Evolutionary conservation across 92 coral and sea anemone genomes (phyloP).

Genomic region (Pocillopora meandrina): DNA sequence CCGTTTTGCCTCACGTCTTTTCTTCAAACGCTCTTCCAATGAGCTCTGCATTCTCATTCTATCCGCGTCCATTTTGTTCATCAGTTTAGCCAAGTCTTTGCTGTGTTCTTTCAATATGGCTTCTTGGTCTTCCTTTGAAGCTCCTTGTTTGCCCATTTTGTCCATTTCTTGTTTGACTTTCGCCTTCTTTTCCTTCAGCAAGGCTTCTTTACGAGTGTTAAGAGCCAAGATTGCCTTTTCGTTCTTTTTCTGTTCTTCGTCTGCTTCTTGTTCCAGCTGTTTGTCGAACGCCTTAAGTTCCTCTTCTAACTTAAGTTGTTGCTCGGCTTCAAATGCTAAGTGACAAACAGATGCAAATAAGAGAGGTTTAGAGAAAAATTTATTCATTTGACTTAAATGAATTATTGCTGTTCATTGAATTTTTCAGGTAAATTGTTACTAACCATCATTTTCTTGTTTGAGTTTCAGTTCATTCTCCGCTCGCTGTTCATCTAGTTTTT

Average conservation of each 20-base stretch:
- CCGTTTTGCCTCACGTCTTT: slow-evolving; percentile 86
- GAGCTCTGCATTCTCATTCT: slow-evolving; percentile 99
- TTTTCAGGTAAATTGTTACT: not conserved
- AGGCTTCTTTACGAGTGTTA: slow-evolving; percentile 93
- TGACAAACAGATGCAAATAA: not conserved
- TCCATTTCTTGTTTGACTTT: slow-evolving; percentile 94
- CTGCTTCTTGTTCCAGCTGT: slow-evolving; percentile 81
- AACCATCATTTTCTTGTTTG: slow-evolving; percentile 90
- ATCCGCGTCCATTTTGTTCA: slow-evolving; percentile 99
- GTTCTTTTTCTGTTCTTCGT: slow-evolving; percentile 90
- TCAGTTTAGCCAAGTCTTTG: slow-evolving; percentile 92
- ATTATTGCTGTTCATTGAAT: not conserved
- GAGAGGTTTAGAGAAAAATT: not conserved
- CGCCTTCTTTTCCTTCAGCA: slow-evolving; percentile 92
- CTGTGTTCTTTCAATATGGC: slow-evolving; percentile 96
- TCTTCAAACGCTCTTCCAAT: slow-evolving; percentile 89
- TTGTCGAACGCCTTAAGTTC: slow-evolving; percentile 72
- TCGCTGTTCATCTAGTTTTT: slow-evolving; percentile 89
- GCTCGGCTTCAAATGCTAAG: slow-evolving; percentile 70
- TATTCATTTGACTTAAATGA: not conserved
- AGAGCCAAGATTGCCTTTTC: slow-evolving; percentile 91
- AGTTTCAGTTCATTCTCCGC: slow-evolving; percentile 75
- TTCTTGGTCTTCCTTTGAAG: slow-evolving; percentile 89
- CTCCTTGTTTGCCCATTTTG: slow-evolving; percentile 88
- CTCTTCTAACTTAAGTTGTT: slow-evolving; percentile 65